Base-by-base conservation (phyloP, 1,140 invertebrate genomes). In the Apis mellifera region DNA sequence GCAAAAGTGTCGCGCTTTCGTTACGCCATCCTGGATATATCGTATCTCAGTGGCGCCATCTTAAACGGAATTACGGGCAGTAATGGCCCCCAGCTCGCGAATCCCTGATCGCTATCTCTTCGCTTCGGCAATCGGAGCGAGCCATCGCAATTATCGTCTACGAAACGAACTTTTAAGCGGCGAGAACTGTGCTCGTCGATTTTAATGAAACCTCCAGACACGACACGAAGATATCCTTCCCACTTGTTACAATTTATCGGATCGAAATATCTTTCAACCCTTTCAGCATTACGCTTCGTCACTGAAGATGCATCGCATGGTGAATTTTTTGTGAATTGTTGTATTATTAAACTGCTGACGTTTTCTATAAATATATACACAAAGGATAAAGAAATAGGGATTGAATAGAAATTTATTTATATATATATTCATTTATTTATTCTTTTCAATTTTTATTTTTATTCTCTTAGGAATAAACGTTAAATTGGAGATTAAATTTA, bases 31-130 rank as follows among this genome's bases (percentile, higher is more conserved):
- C 19, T 62, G 70, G 62, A 87, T 87, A 82, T 75, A 82, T 86
- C 65, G 85, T 54, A 64, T 72, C 68, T 72, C 69, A 52, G 52
- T 60, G 55, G 54, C 82, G 84, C 71, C 80, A 89, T 89, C 78
- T 89, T 88, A 90, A 76, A 84, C 83, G 78, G 82, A 89, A 87
- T 90, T 90, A 90, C 76, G n/a, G n/a, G 50, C 59, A 68, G 72
- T 88, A 88, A 88, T 88, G 82, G 77, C 57, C 60, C 72, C 57
- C 60, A 72, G 60, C 70, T 32, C 57, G 42, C 71, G 54, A 57
- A 52, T 55, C n/a, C 55, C 42, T 55, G 64, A 82, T 82, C 54
- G n/a, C 72, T 52, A 57, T 82, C 54, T 32, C 19, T n/a, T n/a
- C n/a, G n/a, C 50, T 32, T 65, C n/a, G 8, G 15, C 26, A 48